These are phyloP conservation scores for Beroe forskalii DNA, from an alignment of 37 sponge, comb jelly and placozoan genomes.

Conservation along the genomic window DNA sequence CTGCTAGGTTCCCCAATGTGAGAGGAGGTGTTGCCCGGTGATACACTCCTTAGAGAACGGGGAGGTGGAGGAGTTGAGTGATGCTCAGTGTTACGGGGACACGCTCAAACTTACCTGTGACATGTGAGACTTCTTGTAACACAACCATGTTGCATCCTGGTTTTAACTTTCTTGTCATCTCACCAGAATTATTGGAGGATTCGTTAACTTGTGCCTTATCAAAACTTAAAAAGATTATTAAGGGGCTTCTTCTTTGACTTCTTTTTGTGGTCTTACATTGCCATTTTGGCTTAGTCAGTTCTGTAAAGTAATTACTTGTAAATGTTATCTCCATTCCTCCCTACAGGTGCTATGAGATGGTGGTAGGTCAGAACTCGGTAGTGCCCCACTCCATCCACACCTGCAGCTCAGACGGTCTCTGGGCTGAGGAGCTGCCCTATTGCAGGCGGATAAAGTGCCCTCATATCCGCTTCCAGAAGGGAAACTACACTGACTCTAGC, in stretches of 20 bases:
- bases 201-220: too few relatives aligned
- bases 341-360: constrained; percentile 26
- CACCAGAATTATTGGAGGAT: too few relatives aligned
- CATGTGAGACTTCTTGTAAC: not conserved
- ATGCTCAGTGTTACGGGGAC: constrained; percentile 32
- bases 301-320: too few relatives aligned
- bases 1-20: not conserved
- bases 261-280: too few relatives aligned
- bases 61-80: not conserved
- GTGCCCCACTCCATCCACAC: not conserved
- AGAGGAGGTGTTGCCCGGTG: not conserved
- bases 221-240: too few relatives aligned
- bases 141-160: too few relatives aligned
- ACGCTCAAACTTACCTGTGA: not conserved
- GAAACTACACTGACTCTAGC: constrained; percentile 7
- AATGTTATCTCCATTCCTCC: too few relatives aligned
- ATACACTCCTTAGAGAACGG: not conserved
- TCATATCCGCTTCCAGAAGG: not conserved
- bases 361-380: too few relatives aligned
- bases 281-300: too few relatives aligned
- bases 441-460: constrained; percentile 8
- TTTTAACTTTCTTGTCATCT: too few relatives aligned
- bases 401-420: constrained; percentile 16
- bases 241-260: too few relatives aligned
- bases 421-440: constrained; percentile 3